Evolutionary conservation across 2,113 vertebrate genomes (phyloP).

Genomic region (Bucco capensis): DNA sequence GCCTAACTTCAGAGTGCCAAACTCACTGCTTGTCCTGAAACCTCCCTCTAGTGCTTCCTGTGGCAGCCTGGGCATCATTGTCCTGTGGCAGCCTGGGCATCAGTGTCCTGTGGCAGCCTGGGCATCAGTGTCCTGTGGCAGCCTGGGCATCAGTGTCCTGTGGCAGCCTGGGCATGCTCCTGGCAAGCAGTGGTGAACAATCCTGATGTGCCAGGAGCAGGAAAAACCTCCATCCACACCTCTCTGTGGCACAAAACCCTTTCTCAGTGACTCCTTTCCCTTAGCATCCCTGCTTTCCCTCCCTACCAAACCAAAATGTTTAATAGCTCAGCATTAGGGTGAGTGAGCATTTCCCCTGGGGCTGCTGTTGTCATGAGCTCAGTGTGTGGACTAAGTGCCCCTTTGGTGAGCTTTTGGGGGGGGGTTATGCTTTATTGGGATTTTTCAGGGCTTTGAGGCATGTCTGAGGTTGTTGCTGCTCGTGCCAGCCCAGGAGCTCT

Average conservation of each 20-base stretch:
- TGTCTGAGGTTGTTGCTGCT: background rate
- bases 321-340: background rate
- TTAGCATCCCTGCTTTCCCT: too few relatives aligned
- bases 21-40: rapidly evolving
- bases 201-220: background rate
- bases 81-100: background rate
- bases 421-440: background rate
- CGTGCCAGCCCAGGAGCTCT: too few relatives aligned
- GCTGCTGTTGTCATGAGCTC: background rate
- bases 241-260: background rate
- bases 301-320: rapidly evolving
- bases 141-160: too few relatives aligned
- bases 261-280: background rate
- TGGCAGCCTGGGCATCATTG: too few relatives aligned
- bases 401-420: rapidly evolving
- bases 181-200: background rate
- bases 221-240: background rate
- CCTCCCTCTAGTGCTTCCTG: background rate
- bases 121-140: background rate
- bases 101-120: background rate
- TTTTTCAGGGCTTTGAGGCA: background rate
- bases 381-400: rapidly evolving
- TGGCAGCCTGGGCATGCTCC: background rate
- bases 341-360: rapidly evolving
- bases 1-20: rapidly evolving